phyloP scores from a whole-genome alignment of 2,888 invertebrate species.

The Mycalesis mineus region DNA sequence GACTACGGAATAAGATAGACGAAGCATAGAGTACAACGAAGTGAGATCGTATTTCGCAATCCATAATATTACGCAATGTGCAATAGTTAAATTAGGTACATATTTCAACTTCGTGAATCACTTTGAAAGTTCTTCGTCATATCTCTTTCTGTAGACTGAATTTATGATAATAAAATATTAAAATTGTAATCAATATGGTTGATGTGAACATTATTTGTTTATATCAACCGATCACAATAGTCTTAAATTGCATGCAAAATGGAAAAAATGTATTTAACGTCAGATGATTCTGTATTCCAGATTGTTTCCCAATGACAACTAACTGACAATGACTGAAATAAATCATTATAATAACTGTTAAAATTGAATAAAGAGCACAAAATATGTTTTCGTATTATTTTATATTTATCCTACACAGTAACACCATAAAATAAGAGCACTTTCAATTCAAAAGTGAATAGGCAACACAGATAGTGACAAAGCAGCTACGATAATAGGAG shows the following conservation, averaged over 20 bases:
- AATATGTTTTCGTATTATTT: conserved; percentile 56
- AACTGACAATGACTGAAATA: conserved; percentile 70
- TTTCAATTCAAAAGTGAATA: no score
- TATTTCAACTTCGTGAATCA: neutral
- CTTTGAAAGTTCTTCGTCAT: neutral
- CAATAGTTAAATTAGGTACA: neutral
- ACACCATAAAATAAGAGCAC: no score
- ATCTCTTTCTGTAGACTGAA: conserved; percentile 12
- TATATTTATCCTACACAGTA: neutral
- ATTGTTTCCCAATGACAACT: conserved; percentile 46
- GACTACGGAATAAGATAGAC: conserved; percentile 11
- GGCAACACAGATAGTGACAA: no score
- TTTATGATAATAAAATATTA: conserved; percentile 20
- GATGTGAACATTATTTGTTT: conserved; percentile 26
- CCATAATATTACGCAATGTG: neutral
- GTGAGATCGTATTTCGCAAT: neutral
- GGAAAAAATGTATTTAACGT: conserved; percentile 30
- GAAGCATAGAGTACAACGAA: conserved; percentile 8
- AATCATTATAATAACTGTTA: conserved; percentile 74
- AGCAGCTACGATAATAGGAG: no score
- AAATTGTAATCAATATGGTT: conserved; percentile 27
- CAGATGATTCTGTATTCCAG: conserved; percentile 31
- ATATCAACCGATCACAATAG: conserved; percentile 29
- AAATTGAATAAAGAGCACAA: conserved; percentile 77
- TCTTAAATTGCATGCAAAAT: conserved; percentile 30